These are phyloP conservation scores for Drosophila subsilvestris DNA, from an alignment of 2,888 invertebrate genomes.

Conservation along the genomic window DNA sequence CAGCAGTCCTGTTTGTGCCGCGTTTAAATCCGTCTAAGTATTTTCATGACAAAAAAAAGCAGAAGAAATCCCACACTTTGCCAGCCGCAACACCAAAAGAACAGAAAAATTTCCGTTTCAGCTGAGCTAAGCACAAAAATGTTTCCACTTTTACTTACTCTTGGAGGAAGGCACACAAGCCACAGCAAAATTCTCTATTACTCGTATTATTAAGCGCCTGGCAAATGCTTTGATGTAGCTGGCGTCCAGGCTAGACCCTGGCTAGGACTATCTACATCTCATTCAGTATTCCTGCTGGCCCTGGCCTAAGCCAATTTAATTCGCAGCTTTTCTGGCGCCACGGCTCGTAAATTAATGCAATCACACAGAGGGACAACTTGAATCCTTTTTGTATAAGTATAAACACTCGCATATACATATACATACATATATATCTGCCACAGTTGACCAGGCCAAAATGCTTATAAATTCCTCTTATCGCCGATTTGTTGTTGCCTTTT, in stretches of 20 bases:
- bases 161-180: constrained; percentile 27
- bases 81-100: constrained; percentile 62
- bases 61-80: constrained; percentile 8
- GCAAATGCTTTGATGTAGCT: constrained; percentile 44
- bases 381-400: constrained; percentile 60
- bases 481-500: constrained; percentile 58
- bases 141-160: constrained; percentile 70
- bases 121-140: constrained; percentile 78
- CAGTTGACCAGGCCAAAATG: constrained; percentile 43
- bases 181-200: constrained; percentile 68
- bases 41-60: constrained; percentile 58
- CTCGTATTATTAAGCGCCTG: constrained; percentile 60
- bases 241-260: constrained; percentile 21
- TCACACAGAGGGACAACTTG: constrained; percentile 62
- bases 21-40: constrained; percentile 77
- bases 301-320: constrained; percentile 72
- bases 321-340: constrained; percentile 66
- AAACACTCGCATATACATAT: constrained; percentile 42
- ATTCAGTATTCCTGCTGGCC: constrained; percentile 50
- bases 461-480: constrained; percentile 74
- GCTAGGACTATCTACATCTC: constrained; percentile 33
- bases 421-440: constrained; percentile 34
- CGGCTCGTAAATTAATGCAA: constrained; percentile 73
- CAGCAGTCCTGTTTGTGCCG: constrained; percentile 70
- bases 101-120: constrained; percentile 71